Base-by-base conservation (phyloP, 2,113 vertebrate species). In the Carassius carassius region DNA sequence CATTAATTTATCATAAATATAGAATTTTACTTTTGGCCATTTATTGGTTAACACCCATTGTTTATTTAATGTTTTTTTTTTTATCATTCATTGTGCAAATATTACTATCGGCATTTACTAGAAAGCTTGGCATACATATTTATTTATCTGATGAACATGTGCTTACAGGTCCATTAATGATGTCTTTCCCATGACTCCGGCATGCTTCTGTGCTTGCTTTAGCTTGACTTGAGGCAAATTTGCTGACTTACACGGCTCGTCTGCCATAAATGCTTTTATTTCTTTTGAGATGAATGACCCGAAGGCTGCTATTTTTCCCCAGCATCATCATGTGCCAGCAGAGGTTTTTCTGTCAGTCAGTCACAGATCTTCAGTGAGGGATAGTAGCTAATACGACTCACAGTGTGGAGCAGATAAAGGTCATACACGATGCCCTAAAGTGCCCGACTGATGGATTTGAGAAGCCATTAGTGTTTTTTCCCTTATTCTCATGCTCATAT, bases 391-490 rank as follows among this genome's bases (percentile, higher is more conserved):
- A 69, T 84, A 76, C 16, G 29, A 62, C 54, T 54, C 37, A 3
- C 17, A 32, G 37, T 65, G 69, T 75, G 60, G n/a, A 32, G 62
- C 76, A 51, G 21, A 78, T 37, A 13, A 37, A 70, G 47, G 70
- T 82, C 65, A 47, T 47, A 54, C 47, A 56, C 2, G 5, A 1
- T 74, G 90, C 91, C 90, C 89, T 25, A 84, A 93, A 89, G 86
- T 82, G 84, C 32, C 75, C 63, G 14, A 70, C 76, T 87, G 84
- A 90, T 86, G 89, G 82, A 81, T 91, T 81, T 91, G 51, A 85
- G 88, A 90, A 85, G 84, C 88, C 89, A 91, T 92, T 91, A 86
- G 44, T 37, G 19, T 65, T 81, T 89, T 77, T 88, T 78, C 70
- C 70, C 70, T 25, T n/a, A 29, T 23, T 49, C 44, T 75, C 23